Evolutionary conservation across 1,140 invertebrate genomes (phyloP).

Genomic region (Aleiodes sp.): DNA sequence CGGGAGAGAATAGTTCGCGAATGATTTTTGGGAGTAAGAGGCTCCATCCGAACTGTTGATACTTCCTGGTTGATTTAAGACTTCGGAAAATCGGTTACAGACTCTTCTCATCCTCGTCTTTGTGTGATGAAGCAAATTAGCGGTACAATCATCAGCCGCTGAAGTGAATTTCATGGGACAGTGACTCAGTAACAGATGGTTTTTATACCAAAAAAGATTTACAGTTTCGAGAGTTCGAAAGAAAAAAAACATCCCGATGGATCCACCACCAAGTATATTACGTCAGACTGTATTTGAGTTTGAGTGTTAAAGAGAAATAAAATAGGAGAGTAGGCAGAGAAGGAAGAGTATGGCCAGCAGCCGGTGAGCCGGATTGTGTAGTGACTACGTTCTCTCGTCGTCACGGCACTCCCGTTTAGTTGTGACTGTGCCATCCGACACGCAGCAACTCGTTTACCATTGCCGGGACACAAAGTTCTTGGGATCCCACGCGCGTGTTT

Average conservation of each 20-base stretch:
- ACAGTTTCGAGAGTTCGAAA: no score
- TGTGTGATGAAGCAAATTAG: not conserved
- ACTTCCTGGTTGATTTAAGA: no score
- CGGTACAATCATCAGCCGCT: not conserved
- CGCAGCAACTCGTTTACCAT: not conserved
- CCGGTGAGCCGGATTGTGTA: slow-evolving; percentile 3
- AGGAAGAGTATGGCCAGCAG: not conserved
- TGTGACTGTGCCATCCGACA: slow-evolving; percentile 30
- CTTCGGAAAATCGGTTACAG: no score
- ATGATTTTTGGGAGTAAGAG: no score
- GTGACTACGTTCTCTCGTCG: slow-evolving; percentile 4
- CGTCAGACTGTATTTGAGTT: not conserved
- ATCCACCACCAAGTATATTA: not conserved
- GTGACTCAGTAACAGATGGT: slow-evolving; percentile 42
- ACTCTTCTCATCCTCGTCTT: no score
- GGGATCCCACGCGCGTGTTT: slow-evolving; percentile 39
- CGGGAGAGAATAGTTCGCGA: no score
- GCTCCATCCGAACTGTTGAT: no score
- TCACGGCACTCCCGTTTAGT: slow-evolving; percentile 15
- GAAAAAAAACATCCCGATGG: not conserved
- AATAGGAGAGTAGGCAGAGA: not conserved
- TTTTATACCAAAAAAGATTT: not conserved
- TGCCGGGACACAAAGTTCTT: no score
- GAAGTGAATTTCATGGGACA: slow-evolving; percentile 35
- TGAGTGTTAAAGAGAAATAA: slow-evolving; percentile 2